These are phyloP conservation scores for Hipposideros armiger DNA, from an alignment of 2,113 vertebrate species.

Conservation along the genomic window DNA sequence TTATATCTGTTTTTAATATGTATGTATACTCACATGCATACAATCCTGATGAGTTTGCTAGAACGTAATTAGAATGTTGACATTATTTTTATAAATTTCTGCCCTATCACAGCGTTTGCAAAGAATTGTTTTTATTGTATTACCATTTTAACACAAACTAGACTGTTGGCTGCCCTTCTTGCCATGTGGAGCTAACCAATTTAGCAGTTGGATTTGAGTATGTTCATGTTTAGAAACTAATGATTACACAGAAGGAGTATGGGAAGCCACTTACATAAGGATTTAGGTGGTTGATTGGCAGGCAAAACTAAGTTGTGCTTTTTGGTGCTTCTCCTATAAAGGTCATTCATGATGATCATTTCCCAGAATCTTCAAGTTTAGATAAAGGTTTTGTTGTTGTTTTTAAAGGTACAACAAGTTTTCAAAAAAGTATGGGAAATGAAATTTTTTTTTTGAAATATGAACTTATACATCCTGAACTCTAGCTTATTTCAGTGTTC, in stretches of 20 bases:
- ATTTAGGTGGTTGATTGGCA: slow-evolving; percentile 64
- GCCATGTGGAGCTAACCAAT: slow-evolving; percentile 67
- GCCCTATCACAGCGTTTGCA: slow-evolving; percentile 52
- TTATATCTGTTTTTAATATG: not conserved
- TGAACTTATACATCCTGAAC: not conserved
- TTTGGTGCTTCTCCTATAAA: not conserved
- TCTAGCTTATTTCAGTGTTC: not conserved
- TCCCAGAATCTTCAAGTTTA: not conserved
- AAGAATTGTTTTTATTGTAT: slow-evolving; percentile 71
- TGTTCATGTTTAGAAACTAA: slow-evolving; percentile 72
- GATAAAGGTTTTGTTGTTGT: not conserved
- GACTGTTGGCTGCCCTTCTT: slow-evolving; percentile 78
- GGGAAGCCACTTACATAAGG: slow-evolving; percentile 63
- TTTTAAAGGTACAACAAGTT: not conserved
- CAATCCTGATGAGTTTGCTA: not conserved
- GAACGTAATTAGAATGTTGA: not conserved
- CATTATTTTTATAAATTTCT: slow-evolving; percentile 65
- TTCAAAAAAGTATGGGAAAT: not conserved
- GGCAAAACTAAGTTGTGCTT: slow-evolving; percentile 52
- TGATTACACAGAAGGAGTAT: slow-evolving; percentile 42
- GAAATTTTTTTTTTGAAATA: slow-evolving; percentile 1
- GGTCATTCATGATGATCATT: not conserved
- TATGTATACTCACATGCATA: not conserved
- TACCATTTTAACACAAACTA: slow-evolving; percentile 75
- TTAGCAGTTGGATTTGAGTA: slow-evolving; percentile 69